Percentiles rank a stretch among this genome's conserved stretches.
Evolutionary conservation across 2,888 invertebrate species (phyloP).

Genomic region (Apodemia zela): DNA sequence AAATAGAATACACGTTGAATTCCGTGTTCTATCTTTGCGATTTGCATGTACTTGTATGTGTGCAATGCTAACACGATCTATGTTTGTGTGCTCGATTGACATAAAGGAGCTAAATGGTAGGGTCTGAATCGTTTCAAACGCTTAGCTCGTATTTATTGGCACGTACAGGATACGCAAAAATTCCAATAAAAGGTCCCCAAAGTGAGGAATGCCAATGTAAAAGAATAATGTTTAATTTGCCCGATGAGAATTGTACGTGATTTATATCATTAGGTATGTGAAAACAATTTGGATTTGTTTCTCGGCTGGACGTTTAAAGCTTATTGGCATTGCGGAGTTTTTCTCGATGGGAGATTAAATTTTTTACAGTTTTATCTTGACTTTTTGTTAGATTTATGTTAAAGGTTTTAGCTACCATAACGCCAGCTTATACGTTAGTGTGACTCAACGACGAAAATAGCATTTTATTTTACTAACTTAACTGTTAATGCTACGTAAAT

Average conservation of each 20-base stretch:
- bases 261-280: constrained; percentile 45
- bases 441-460: no score
- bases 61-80: constrained; percentile 27
- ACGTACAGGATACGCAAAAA: constrained; percentile 75
- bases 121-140: constrained; percentile 58
- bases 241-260: constrained; percentile 53
- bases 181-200: constrained; percentile 73
- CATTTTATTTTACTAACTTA: no score
- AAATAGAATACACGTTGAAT: constrained; percentile 74
- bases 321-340: constrained; percentile 16
- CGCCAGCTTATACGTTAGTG: no score
- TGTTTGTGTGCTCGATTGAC: constrained; percentile 58
- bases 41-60: constrained; percentile 62
- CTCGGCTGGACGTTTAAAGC: constrained; percentile 22
- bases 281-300: constrained; percentile 28
- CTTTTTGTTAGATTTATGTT: constrained; percentile 10
- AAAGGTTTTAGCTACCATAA: no score
- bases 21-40: constrained; percentile 68
- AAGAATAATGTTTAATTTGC: constrained; percentile 79
- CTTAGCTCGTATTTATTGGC: constrained; percentile 73
- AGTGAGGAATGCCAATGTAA: constrained; percentile 60
- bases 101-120: constrained; percentile 69
- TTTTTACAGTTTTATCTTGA: constrained; percentile 9
- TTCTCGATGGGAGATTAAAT: constrained; percentile 2
- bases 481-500: no score